A percentile compares a stretch with the other conserved stretches of the same genome.
These are phyloP conservation scores for Bruchidius siliquastri DNA, from an alignment of 2,888 invertebrate genomes.

Conservation along the genomic window DNA sequence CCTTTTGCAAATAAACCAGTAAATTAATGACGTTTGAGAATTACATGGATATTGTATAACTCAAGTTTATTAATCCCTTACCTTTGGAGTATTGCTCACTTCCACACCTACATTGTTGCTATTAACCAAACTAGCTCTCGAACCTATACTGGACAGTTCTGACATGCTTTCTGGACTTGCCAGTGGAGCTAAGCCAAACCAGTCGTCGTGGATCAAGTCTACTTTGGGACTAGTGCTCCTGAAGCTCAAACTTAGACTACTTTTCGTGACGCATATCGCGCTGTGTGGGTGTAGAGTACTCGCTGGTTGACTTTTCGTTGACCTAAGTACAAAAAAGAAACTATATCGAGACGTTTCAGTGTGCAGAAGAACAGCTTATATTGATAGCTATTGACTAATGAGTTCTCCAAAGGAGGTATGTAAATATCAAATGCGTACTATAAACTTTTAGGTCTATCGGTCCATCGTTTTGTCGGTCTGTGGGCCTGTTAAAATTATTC, in stretches of 20 bases:
- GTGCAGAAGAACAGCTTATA: no score
- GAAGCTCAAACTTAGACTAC: constrained; percentile 33
- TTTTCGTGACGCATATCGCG: constrained; percentile 23
- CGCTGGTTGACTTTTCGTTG: background rate
- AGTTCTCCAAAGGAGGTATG: no score
- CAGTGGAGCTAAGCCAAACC: constrained; percentile 68
- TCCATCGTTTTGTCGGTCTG: no score
- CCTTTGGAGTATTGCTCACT: constrained; percentile 28
- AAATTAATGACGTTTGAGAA: no score
- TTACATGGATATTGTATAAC: no score
- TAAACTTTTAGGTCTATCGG: no score
- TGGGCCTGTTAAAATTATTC: no score
- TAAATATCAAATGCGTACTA: no score
- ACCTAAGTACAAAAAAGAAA: background rate
- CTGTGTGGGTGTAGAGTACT: background rate
- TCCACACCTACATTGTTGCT: constrained; percentile 41
- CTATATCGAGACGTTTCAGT: background rate
- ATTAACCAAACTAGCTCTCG: constrained; percentile 59
- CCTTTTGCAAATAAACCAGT: no score
- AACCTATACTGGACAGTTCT: constrained; percentile 73
- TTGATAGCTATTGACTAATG: no score
- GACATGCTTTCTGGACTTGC: constrained; percentile 80
- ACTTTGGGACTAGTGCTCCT: constrained; percentile 37
- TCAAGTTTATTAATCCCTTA: constrained; percentile 7
- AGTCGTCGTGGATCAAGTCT: constrained; percentile 59